A percentile compares a stretch with the other conserved stretches of the same genome.
Evolutionary conservation across 2,888 invertebrate genomes (phyloP).

Genomic region (Osedax fenrisi): DNA sequence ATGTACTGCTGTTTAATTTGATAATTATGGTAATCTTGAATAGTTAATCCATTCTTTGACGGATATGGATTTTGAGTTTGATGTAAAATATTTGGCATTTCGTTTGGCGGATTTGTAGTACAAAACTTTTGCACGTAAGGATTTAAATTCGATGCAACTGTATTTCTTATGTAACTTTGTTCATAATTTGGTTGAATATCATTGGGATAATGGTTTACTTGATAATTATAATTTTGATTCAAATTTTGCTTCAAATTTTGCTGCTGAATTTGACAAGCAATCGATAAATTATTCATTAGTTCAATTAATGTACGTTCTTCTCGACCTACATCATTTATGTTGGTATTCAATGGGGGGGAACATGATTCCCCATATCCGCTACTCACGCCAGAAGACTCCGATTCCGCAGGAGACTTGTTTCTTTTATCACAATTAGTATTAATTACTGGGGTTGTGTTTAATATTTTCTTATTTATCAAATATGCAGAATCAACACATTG

Average conservation of each 20-base stretch:
- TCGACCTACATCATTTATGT: too few species aligned
- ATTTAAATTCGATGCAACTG: too few species aligned
- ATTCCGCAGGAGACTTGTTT: slow-evolving; percentile 33
- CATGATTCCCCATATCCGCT: slow-evolving; percentile 39
- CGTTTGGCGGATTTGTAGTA: too few species aligned
- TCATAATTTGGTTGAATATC: neutral
- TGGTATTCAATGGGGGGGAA: slow-evolving; percentile 51
- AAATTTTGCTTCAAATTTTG: slow-evolving; percentile 19
- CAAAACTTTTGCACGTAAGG: too few species aligned
- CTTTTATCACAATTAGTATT: slow-evolving; percentile 9
- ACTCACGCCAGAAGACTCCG: slow-evolving; percentile 54
- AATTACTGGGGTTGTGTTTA: neutral
- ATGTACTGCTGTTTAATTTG: neutral
- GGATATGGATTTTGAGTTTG: too few species aligned
- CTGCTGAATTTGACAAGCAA: slow-evolving; percentile 15
- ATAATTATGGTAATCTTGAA: neutral
- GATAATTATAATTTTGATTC: too few species aligned
- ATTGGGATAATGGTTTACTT: neutral
- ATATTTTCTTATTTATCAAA: neutral
- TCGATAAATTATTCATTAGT: slow-evolving; percentile 6
- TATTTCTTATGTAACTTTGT: too few species aligned
- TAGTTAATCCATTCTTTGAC: too few species aligned
- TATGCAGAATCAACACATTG: neutral
- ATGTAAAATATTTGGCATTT: too few species aligned
- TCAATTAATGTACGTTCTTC: too few species aligned